A percentile compares a stretch with the other conserved stretches of the same genome.
phyloP scores from a whole-genome alignment of 2,113 vertebrate species.

The Aldabrachelys gigantea region DNA sequence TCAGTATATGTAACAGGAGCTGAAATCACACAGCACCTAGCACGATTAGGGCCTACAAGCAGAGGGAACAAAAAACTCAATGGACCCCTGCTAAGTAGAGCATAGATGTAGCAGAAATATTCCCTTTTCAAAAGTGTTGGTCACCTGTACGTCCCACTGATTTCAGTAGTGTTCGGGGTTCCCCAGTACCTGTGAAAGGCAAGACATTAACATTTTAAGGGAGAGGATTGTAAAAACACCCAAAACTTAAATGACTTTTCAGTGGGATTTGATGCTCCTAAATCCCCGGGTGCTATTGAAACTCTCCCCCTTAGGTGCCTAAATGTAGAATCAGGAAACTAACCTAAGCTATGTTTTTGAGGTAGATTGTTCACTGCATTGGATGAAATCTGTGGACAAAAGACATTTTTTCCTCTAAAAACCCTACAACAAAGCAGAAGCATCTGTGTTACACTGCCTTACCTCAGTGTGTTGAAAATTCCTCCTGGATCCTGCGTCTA shows the following conservation, averaged over 20 bases:
- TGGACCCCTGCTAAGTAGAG: not conserved
- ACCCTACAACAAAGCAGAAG: not conserved
- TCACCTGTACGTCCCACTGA: not conserved
- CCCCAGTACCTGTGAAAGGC: not conserved
- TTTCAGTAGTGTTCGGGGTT: not conserved
- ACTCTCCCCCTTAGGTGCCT: not conserved
- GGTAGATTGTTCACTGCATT: no score
- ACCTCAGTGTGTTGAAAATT: constrained; percentile 41
- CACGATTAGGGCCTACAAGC: not conserved
- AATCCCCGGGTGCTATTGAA: not conserved
- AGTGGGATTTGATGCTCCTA: not conserved
- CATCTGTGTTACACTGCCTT: not conserved
- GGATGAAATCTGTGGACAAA: no score
- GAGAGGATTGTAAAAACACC: not conserved
- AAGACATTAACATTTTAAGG: not conserved
- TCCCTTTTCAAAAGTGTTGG: not conserved
- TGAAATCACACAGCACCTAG: not conserved
- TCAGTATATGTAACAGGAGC: not conserved
- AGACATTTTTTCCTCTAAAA: no score
- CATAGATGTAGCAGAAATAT: not conserved
- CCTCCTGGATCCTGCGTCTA: not conserved
- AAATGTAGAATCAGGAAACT: not conserved
- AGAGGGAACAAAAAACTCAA: not conserved
- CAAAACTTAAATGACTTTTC: not conserved
- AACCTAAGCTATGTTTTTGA: not conserved